These are phyloP conservation scores for Ichneumon xanthorius DNA, from an alignment of 2,888 invertebrate genomes.

Conservation along the genomic window DNA sequence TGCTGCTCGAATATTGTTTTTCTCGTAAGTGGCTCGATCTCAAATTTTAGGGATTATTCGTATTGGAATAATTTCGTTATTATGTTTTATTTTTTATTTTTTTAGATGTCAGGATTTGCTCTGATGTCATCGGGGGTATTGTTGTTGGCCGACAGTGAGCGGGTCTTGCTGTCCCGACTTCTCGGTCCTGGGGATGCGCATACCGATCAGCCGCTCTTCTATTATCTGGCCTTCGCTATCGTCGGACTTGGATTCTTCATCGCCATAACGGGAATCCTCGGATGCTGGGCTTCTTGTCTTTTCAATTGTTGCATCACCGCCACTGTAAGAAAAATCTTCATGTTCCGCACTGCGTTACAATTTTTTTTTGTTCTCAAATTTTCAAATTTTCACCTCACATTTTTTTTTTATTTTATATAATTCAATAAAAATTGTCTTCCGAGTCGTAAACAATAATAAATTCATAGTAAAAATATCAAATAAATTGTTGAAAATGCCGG, in stretches of 20 bases:
- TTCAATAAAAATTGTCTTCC: too few species aligned
- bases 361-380: too few species aligned
- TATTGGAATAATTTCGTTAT: neutral
- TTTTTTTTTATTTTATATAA: too few species aligned
- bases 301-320: constrained; percentile 91
- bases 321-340: constrained; percentile 86
- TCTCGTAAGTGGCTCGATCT: constrained; percentile 76
- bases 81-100: constrained; percentile 69
- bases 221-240: constrained; percentile 90
- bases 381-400: too few species aligned
- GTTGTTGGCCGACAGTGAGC: constrained; percentile 89
- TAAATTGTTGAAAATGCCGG: too few species aligned
- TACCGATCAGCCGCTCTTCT: constrained; percentile 90
- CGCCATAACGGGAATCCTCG: constrained; percentile 90
- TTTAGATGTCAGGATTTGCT: constrained; percentile 90
- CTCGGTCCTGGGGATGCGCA: constrained; percentile 88
- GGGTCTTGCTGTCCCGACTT: constrained; percentile 90
- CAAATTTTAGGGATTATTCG: constrained; percentile 16
- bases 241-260: constrained; percentile 90
- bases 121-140: constrained; percentile 91
- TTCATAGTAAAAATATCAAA: too few species aligned
- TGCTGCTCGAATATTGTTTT: constrained; percentile 83
- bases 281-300: constrained; percentile 93
- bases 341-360: neutral
- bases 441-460: too few species aligned